Base-by-base conservation (phyloP, 2,113 vertebrate genomes). In the Panthera leo region DNA sequence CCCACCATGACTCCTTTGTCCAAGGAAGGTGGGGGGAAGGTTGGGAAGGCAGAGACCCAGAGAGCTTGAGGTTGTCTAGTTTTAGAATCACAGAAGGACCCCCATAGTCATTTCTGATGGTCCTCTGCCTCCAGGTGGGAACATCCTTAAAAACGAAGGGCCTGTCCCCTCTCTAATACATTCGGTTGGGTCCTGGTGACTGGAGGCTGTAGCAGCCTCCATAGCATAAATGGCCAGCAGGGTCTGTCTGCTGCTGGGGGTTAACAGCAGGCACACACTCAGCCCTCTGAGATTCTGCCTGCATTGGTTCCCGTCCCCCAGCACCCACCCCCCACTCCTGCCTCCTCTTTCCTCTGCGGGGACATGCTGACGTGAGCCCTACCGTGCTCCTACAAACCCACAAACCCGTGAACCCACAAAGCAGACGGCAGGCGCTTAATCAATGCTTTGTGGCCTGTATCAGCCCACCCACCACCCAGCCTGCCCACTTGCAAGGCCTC, bases 201-300 rank as follows among this genome's bases (percentile, higher is more conserved):
- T 55, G 4, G 3, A 3, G 51, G n/a, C 42, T 31, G 10, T 9
- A 1, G 15, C 1, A 4, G 70, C 39, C 65, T 34, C 67, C 45
- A 18, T 21, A 13, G 5, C 18, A 7, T 11, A 18, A 7, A 5
- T 0, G 3, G 11, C 23, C 29, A 34, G 1, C 3, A 0, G 27
- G 27, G 63, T 23, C 42, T n/a, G 29, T 51, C 25, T 0, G 16
- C n/a, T 16, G 29, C 51, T 2, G 0, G 0, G 14, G 12, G 31
- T 15, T 23, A 9, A 73, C 76, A 27, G 71, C 4, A 0, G 55
- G 5, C 12, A 5, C 45, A 31, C 42, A 19, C 9, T 34, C 12
- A 2, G 3, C 53, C 29, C 61, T 21, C 11, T 14, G 63, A 70
- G 21, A 36, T 31, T 51, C 31, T 29, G 25, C 48, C 39, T 7